phyloP scores from a whole-genome alignment of 2,797 vertebrate genomes.

The Artibeus jamaicensis region DNA sequence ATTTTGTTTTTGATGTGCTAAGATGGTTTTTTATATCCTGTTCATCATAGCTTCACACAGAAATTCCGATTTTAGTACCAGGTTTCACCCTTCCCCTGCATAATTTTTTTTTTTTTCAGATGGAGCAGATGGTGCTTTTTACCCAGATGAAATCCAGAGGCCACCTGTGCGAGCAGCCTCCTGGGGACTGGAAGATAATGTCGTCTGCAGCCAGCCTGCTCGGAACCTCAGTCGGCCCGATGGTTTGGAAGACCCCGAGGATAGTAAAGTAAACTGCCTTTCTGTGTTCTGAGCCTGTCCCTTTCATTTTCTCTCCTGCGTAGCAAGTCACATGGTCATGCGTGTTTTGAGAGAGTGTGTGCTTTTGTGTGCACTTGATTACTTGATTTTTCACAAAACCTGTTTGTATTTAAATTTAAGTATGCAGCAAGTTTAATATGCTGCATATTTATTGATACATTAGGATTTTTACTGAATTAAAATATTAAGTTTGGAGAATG shows the following conservation, averaged over 20 bases:
- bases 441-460: background rate
- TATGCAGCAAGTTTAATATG: background rate
- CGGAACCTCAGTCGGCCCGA: conserved; percentile 96
- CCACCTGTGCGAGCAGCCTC: conserved; percentile 91
- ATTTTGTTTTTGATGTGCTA: background rate
- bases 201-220: conserved; percentile 97
- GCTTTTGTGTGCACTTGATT: background rate
- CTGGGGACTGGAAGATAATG: conserved; percentile 92
- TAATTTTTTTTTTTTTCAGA: conserved; percentile 83
- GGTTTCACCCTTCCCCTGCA: conserved; percentile 3
- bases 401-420: conserved; percentile 36
- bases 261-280: conserved; percentile 86
- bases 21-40: background rate
- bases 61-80: background rate
- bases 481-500: conserved; percentile 16
- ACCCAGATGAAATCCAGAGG: conserved; percentile 93
- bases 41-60: conserved; percentile 35
- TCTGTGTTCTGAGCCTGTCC: background rate
- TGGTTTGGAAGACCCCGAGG: conserved; percentile 94
- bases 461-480: background rate
- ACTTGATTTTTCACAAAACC: background rate
- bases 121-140: conserved; percentile 93
- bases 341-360: background rate
- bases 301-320: background rate
- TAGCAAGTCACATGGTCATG: background rate